Conservation (phyloP, 2,888 invertebrate species). For the Epistrophe eligans region DNA sequence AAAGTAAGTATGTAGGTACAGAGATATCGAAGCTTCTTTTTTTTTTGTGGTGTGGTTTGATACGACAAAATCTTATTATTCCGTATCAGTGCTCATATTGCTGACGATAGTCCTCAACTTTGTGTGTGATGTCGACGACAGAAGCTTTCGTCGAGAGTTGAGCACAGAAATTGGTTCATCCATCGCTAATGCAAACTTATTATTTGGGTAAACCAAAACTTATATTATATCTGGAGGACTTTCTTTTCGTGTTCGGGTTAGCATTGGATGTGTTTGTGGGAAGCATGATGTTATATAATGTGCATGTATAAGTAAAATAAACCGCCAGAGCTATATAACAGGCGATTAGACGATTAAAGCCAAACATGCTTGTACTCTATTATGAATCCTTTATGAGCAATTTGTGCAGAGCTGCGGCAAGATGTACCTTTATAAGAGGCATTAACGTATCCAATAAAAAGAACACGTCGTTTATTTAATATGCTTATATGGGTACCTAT, state of each 20-base stretch:
- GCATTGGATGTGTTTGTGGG: conserved; percentile 8
- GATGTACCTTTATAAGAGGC: conserved; percentile 10
- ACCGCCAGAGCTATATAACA: conserved; percentile 44
- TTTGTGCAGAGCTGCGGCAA: conserved; percentile 25
- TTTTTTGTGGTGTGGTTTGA: conserved; percentile 35
- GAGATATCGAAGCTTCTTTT: conserved; percentile 10
- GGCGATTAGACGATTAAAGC: conserved; percentile 71
- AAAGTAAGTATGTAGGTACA: background rate
- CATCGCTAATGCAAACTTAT: conserved; percentile 65
- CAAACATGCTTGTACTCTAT: conserved; percentile 62
- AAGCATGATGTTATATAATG: conserved; percentile 18
- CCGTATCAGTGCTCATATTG: conserved; percentile 66
- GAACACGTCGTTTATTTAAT: conserved; percentile 52
- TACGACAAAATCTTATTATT: conserved; percentile 72
- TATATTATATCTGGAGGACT: conserved; percentile 22
- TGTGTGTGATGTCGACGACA: conserved; percentile 27
- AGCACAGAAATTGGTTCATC: conserved; percentile 62
- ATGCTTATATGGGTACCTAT: conserved; percentile 23
- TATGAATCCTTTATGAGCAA: conserved; percentile 57
- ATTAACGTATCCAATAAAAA: conserved; percentile 16
- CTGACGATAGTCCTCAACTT: conserved; percentile 37
- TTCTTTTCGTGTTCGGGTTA: background rate
- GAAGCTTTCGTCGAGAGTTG: conserved; percentile 45
- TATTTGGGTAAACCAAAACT: conserved; percentile 33
- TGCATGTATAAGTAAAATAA: conserved; percentile 43